Evolutionary conservation across 2,888 invertebrate genomes (phyloP).

Genomic region (Drosophila phalerata): DNA sequence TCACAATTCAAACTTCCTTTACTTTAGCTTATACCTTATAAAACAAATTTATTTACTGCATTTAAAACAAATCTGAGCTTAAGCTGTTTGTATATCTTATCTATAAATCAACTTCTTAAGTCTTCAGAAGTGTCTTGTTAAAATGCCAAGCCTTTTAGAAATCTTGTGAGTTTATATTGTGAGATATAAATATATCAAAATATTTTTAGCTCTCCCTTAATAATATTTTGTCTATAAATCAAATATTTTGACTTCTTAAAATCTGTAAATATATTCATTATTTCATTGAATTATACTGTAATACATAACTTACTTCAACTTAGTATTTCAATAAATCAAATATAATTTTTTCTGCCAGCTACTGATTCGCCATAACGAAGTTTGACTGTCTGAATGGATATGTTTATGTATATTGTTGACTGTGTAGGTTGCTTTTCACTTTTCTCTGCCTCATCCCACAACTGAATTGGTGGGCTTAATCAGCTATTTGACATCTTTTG

Average conservation of each 20-base stretch:
- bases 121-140: no score
- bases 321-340: not conserved
- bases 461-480: constrained; percentile 52
- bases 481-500: constrained; percentile 69
- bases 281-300: not conserved
- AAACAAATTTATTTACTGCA: not conserved
- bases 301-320: not conserved
- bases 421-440: constrained; percentile 58
- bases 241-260: not conserved
- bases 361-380: not conserved
- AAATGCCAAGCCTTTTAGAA: no score
- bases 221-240: not conserved
- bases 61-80: no score
- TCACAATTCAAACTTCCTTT: not conserved
- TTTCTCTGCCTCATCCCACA: constrained; percentile 62
- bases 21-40: not conserved
- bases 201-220: no score
- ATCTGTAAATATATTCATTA: not conserved
- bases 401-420: not conserved
- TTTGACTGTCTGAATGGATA: not conserved
- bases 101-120: no score
- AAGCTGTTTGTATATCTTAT: no score
- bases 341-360: not conserved
- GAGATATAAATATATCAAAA: no score
- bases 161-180: no score